A percentile compares a stretch with the other conserved stretches of the same genome.
Evolutionary conservation across 2,888 invertebrate species (phyloP).

Genomic region (Escarpia spicata): DNA sequence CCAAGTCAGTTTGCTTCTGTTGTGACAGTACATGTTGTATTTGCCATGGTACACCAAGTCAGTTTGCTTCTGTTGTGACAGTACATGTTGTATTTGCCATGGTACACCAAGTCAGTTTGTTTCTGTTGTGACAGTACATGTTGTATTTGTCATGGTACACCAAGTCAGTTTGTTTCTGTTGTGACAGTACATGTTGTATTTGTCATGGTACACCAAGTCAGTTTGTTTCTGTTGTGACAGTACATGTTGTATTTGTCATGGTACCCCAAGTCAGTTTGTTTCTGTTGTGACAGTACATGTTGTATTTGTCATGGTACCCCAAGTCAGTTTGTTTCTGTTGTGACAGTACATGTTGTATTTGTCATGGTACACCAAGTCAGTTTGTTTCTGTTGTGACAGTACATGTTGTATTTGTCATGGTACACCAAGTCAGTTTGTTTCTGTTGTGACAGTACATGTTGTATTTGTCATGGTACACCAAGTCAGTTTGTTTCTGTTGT

Average conservation of each 20-base stretch:
- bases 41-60: neutral
- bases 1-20: neutral
- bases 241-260: constrained; percentile 71
- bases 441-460: constrained; percentile 75
- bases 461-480: neutral
- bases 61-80: constrained; percentile 62
- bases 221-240: constrained; percentile 66
- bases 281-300: constrained; percentile 74
- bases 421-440: neutral
- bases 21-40: constrained; percentile 75
- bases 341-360: constrained; percentile 75
- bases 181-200: constrained; percentile 75
- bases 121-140: constrained; percentile 73
- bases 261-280: neutral
- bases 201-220: neutral
- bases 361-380: neutral
- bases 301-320: constrained; percentile 50
- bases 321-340: neutral
- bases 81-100: constrained; percentile 72
- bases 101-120: neutral
- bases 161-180: neutral
- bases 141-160: constrained; percentile 51
- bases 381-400: constrained; percentile 69
- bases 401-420: constrained; percentile 69
- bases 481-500: constrained; percentile 41